Evolutionary conservation across 2,888 invertebrate genomes (phyloP).

Genomic region (Polymixis flavicincta): DNA sequence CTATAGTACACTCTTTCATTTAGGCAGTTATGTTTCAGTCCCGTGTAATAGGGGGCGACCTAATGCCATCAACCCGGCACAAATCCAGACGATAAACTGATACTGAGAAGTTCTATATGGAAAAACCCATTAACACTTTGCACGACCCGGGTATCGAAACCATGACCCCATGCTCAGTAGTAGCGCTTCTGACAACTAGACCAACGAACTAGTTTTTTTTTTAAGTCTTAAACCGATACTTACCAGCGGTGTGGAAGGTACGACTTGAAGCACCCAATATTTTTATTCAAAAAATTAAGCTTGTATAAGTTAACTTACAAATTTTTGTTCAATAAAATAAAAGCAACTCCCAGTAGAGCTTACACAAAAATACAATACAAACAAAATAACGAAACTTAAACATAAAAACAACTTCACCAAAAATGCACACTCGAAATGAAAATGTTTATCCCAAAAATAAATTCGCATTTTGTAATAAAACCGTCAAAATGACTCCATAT

Average conservation of each 20-base stretch:
- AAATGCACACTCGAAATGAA: slow-evolving; percentile 38
- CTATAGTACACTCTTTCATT: background rate
- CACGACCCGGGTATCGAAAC: no score
- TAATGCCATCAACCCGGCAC: background rate
- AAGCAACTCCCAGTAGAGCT: background rate
- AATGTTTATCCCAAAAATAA: slow-evolving; percentile 50
- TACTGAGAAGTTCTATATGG: no score
- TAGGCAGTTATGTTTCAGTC: background rate
- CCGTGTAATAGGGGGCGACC: background rate
- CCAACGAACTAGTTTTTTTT: no score
- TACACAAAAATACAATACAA: background rate
- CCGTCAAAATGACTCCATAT: slow-evolving; percentile 49
- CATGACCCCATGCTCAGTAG: no score
- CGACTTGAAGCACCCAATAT: no score
- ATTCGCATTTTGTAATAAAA: slow-evolving; percentile 55
- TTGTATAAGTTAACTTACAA: background rate
- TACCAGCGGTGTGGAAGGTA: background rate
- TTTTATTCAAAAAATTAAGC: background rate
- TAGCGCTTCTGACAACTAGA: no score
- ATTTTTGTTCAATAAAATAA: slow-evolving; percentile 3
- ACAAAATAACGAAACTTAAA: slow-evolving; percentile 9
- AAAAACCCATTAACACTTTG: no score
- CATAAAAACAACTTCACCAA: slow-evolving; percentile 23
- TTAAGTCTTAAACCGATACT: background rate
- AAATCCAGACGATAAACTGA: no score